Evolutionary conservation across 2,888 invertebrate genomes (phyloP).

Genomic region (Protophormia terraenovae): DNA sequence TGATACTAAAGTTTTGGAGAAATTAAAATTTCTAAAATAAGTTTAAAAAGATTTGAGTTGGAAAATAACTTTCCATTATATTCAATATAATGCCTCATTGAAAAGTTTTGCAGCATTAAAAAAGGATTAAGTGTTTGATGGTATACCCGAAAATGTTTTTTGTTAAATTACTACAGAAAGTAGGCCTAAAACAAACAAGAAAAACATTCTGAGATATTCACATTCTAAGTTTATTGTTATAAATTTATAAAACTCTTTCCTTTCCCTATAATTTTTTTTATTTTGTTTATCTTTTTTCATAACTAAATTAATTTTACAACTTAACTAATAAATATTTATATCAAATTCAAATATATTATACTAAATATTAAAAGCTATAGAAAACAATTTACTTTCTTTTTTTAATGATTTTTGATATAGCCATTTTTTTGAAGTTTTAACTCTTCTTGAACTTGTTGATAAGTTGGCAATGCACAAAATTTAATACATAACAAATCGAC

Average conservation of each 20-base stretch:
- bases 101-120: too few species aligned
- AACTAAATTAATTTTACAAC: constrained; percentile 9
- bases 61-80: too few species aligned
- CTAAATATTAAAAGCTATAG: neutral
- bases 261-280: neutral
- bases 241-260: neutral
- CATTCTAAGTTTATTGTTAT: neutral
- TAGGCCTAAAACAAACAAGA: too few species aligned
- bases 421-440: neutral
- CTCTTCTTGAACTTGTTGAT: constrained; percentile 61
- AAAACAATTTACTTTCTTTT: neutral
- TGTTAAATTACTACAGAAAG: too few species aligned
- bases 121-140: too few species aligned
- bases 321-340: constrained; percentile 27
- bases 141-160: too few species aligned
- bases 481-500: constrained; percentile 84
- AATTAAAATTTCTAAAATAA: too few species aligned
- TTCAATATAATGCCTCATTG: too few species aligned
- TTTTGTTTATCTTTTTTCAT: neutral
- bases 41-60: too few species aligned
- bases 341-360: constrained; percentile 12
- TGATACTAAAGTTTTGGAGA: too few species aligned
- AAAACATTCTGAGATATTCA: too few species aligned
- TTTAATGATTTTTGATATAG: constrained; percentile 26
- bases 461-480: constrained; percentile 86